Evolutionary conservation across 2,888 invertebrate genomes (phyloP).

Genomic region (Cryptocheilus praepositus): DNA sequence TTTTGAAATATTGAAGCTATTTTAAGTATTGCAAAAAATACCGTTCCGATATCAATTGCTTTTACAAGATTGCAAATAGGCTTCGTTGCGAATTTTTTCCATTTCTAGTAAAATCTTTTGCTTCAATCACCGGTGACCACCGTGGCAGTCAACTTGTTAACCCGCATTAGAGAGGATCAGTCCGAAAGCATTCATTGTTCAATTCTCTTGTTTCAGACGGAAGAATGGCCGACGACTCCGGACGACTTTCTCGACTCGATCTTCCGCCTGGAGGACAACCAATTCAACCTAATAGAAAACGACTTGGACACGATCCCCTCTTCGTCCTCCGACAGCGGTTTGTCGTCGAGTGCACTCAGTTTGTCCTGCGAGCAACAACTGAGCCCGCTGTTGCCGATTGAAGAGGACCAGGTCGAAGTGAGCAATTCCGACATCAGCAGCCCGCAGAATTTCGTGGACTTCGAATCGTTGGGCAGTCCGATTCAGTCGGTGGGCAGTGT

Average conservation of each 20-base stretch:
- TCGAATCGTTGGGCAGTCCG: slow-evolving; percentile 64
- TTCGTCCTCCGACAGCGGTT: slow-evolving; percentile 83
- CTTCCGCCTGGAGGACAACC: slow-evolving; percentile 80
- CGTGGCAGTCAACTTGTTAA: too few relatives aligned
- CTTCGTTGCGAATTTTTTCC: too few relatives aligned
- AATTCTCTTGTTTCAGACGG: slow-evolving; percentile 69
- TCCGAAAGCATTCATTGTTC: background rate
- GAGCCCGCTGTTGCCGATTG: slow-evolving; percentile 75
- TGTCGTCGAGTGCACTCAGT: slow-evolving; percentile 77
- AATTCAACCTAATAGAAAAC: slow-evolving; percentile 74
- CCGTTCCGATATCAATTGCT: too few relatives aligned
- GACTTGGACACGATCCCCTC: slow-evolving; percentile 78
- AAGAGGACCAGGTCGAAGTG: slow-evolving; percentile 65
- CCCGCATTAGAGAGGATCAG: background rate
- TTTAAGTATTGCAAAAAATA: too few relatives aligned
- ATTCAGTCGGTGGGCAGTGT: slow-evolving; percentile 61
- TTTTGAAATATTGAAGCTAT: too few relatives aligned
- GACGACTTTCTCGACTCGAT: slow-evolving; percentile 83
- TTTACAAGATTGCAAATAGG: too few relatives aligned
- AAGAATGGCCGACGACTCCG: slow-evolving; percentile 76
- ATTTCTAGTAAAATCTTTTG: too few relatives aligned
- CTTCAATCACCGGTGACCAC: too few relatives aligned
- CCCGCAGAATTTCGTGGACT: slow-evolving; percentile 63
- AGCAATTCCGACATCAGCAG: slow-evolving; percentile 60
- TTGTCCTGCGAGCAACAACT: slow-evolving; percentile 77